phyloP scores from a whole-genome alignment of 2,797 vertebrate genomes.

The Luscinia megarhynchos region DNA sequence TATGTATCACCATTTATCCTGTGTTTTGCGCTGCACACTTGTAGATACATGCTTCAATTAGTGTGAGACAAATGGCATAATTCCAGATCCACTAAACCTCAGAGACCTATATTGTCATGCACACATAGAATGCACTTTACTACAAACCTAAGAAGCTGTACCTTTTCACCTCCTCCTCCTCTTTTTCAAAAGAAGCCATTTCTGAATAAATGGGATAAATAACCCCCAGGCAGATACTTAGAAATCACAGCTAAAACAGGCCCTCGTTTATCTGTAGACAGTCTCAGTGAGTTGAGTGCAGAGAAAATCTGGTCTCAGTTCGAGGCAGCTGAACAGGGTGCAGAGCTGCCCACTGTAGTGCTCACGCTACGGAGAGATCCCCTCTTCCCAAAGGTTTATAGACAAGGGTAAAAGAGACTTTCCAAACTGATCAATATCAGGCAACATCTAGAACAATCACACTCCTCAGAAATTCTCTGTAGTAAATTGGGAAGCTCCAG shows the following conservation, averaged over 20 bases:
- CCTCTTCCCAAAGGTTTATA: not conserved
- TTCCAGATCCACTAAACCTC: conserved; percentile 56
- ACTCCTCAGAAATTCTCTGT: not conserved
- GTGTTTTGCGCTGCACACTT: conserved; percentile 4
- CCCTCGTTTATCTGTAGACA: not conserved
- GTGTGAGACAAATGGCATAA: conserved; percentile 45
- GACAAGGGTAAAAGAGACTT: not conserved
- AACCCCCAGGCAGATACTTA: not conserved
- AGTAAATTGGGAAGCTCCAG: not conserved
- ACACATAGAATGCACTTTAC: not conserved
- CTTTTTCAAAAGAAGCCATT: conserved; percentile 18
- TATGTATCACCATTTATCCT: conserved; percentile 20
- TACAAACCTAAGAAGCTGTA: conserved; percentile 7
- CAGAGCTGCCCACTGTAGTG: not conserved
- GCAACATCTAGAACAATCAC: not conserved
- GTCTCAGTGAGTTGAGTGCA: not conserved
- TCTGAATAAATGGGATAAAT: conserved; percentile 47
- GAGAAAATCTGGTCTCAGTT: not conserved
- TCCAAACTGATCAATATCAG: not conserved
- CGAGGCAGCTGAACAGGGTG: not conserved
- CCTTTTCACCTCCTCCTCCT: conserved; percentile 16
- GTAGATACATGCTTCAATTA: conserved; percentile 56
- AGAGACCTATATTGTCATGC: conserved; percentile 37
- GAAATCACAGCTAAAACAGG: conserved; percentile 8
- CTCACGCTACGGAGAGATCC: not conserved